Conservation (phyloP, 2,888 invertebrate genomes). For the Sthenelais limicola region DNA sequence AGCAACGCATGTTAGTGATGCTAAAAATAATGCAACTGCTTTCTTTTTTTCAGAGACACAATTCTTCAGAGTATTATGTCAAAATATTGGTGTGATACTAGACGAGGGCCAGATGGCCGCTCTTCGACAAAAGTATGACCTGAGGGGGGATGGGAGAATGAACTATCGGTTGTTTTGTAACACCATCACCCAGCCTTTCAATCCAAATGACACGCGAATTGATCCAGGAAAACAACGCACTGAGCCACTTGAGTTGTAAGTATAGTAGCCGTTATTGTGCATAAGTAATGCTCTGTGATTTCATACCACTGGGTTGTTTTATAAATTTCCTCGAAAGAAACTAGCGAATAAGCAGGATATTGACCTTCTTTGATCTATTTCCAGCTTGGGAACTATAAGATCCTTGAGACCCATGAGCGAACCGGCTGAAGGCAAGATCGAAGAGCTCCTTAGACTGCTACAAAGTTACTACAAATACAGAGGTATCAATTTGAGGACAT, state of each 20-base stretch:
- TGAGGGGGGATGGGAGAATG: constrained; percentile 60
- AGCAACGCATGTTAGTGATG: too few relatives aligned
- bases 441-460: constrained; percentile 61
- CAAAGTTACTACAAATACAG: constrained; percentile 66
- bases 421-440: constrained; percentile 59
- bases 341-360: too few relatives aligned
- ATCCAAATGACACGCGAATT: constrained; percentile 60
- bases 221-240: constrained; percentile 61
- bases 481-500: constrained; percentile 68
- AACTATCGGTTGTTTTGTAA: constrained; percentile 70
- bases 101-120: constrained; percentile 62
- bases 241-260: constrained; percentile 67
- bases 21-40: too few relatives aligned
- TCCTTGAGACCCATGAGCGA: constrained; percentile 64
- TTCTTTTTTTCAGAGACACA: constrained; percentile 69
- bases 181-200: constrained; percentile 65
- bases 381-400: constrained; percentile 66
- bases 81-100: constrained; percentile 67
- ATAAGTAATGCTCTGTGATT: neutral
- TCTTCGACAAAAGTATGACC: constrained; percentile 64
- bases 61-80: constrained; percentile 71
- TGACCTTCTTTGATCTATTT: too few relatives aligned
- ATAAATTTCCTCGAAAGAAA: too few relatives aligned
- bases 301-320: too few relatives aligned
- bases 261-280: constrained; percentile 40